phyloP scores from a whole-genome alignment of 2,797 vertebrate species.

The Pristis pectinata region DNA sequence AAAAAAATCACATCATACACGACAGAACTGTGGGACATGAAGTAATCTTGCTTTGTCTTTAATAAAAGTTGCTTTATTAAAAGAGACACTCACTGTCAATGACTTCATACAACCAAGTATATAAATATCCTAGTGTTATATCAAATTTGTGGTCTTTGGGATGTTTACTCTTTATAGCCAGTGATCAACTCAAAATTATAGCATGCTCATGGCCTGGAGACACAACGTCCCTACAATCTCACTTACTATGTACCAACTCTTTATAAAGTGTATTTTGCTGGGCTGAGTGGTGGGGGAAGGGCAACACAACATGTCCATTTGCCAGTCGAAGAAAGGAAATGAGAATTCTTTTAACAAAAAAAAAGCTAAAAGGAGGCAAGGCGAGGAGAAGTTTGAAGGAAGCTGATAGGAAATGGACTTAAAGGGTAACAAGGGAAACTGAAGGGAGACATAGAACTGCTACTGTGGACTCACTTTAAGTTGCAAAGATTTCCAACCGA shows the following conservation, averaged over 20 bases:
- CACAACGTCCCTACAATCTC: neutral
- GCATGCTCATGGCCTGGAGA: neutral
- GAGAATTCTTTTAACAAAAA: neutral
- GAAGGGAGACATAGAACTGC: too few species aligned
- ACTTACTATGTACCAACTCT: neutral
- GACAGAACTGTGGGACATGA: neutral
- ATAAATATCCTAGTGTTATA: neutral
- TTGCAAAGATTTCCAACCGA: too few species aligned
- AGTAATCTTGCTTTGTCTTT: neutral
- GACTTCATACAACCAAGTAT: neutral
- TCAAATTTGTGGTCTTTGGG: neutral
- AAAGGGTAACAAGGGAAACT: too few species aligned
- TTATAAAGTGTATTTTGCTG: neutral
- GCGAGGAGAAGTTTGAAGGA: neutral
- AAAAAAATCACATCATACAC: neutral
- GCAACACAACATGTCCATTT: neutral
- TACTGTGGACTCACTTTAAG: too few species aligned
- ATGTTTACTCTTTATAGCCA: neutral
- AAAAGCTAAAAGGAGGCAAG: neutral
- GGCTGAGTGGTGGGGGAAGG: neutral
- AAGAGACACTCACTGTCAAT: too few species aligned
- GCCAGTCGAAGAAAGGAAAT: neutral
- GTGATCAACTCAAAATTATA: neutral
- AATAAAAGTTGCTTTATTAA: neutral
- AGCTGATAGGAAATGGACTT: neutral